Base-by-base conservation (phyloP, 1,140 invertebrate species). In the Drosophila nigrodunni region DNA sequence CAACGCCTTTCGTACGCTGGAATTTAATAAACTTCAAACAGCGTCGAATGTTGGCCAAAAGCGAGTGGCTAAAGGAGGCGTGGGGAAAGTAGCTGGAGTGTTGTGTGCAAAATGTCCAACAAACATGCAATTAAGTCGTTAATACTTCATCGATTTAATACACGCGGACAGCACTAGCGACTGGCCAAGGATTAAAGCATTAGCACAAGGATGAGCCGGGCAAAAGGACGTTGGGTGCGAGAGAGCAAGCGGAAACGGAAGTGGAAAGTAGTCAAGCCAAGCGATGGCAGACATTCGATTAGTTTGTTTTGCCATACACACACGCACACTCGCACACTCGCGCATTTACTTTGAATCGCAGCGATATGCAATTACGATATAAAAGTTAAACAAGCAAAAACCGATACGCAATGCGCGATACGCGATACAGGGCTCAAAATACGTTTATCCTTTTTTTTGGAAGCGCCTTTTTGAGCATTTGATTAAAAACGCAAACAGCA, bases 51-150 rank as follows among this genome's bases (percentile, higher is more conserved):
- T 59, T 43, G 54, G 30, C 15, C 47, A 54, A 50, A 64, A 55
- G 8, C 7, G 49, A 25, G 13, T 46, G 25, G 6, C 13, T 21
- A 13, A 44, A 21, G 39, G 37, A 41, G 37, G 10, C 34, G n/a
- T 25, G n/a, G 3, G 21, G 8, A 15, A 15, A 15, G 15, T n/a
- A 15, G 9, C 8, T 15, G 34, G 15, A 34, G 25, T 46, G 54
- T 47, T 9, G 43, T 9, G 58, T 10, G 70, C 78, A 76, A 85
- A 89, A 89, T 89, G 85, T 89, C 75, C 75, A 75, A 85, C 86
- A 89, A 89, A 89, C 85, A 89, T 89, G 85, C 85, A 89, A 89
- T 89, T 89, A 89, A 89, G 85, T 89, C 85, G 85, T 89, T 89
- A 89, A 89, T 89, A 89, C 85, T 89, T 89, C 85, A 89, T 89